Base-by-base conservation (phyloP, 2,888 invertebrate species). In the Tetanocera ferruginea region DNA sequence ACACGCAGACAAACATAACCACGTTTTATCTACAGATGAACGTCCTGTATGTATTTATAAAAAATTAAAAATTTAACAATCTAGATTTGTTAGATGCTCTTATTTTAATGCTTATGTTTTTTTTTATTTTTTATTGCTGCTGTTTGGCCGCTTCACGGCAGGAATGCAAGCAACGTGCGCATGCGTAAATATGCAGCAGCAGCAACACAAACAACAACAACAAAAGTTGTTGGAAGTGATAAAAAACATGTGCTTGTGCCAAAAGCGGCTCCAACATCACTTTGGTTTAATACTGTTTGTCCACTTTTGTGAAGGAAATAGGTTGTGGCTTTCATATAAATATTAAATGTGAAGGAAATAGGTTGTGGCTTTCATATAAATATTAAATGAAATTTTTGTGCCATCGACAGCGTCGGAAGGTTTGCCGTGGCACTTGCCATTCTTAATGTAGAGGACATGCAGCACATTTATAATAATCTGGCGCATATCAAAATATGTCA, bases 391-490 rank as follows among this genome's bases (percentile, higher is more conserved):
- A 62, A 43, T 14, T n/a, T 49, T 73, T 23, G 49, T n/a, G 9
- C 8, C 77, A 76, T 80, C 81, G 81, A 79, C 79, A 79, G 76
- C 57, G 72, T 78, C 79, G 78, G 52, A 25, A 31, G 31, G 43
- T 55, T 51, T 34, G 31, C 37, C 28, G 57, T 23, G 23, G 57
- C 25, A 60, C 60, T 60, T 60, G 19, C 43, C 4, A 23, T 23
- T 23, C 37, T 76, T 81, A 83, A 82, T 81, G 79, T 81, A 81
- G 82, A 81, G 78, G 81, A 80, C 83, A 81, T 80, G 83, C 81
- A 83, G 79, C 81, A 81, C 83, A 84, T 84, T 84, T 82, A 83
- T 83, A 83, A 83, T 82, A 84, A 84, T 84, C 85, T 84, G 83
- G 83, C 83, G 84, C 83, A 84, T 84, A 83, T 84, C 84, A 83